Evolutionary conservation across 1,140 invertebrate genomes (phyloP).

Genomic region (Nasonia giraulti): DNA sequence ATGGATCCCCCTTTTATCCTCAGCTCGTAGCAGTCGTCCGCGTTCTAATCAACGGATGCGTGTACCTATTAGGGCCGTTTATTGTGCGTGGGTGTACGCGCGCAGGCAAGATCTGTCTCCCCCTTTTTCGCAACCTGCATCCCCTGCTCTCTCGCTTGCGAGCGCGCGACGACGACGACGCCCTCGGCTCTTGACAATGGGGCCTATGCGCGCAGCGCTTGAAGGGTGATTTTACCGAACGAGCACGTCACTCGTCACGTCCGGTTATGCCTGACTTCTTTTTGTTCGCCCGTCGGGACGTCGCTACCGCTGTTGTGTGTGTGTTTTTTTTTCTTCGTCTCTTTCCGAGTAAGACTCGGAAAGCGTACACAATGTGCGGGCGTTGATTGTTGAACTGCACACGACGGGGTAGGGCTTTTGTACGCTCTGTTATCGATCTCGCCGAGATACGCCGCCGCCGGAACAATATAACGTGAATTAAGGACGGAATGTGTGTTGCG

Average conservation of each 20-base stretch:
- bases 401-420: not conserved
- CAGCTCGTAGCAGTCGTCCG: not conserved
- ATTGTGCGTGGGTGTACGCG: conserved; percentile 71
- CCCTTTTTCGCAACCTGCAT: conserved; percentile 22
- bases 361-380: conserved; percentile 6
- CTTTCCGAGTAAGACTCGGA: not conserved
- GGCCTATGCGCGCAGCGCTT: conserved; percentile 52
- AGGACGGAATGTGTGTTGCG: not conserved
- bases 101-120: conserved; percentile 51
- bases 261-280: conserved; percentile 64
- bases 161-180: not conserved
- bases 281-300: conserved; percentile 52
- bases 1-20: conserved; percentile 6
- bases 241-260: conserved; percentile 69
- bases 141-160: not conserved
- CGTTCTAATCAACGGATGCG: conserved; percentile 72
- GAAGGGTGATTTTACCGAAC: conserved; percentile 60
- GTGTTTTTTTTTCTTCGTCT: not conserved
- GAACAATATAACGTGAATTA: not conserved
- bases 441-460: not conserved
- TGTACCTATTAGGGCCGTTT: conserved; percentile 71
- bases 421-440: conserved; percentile 1
- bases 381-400: conserved; percentile 11
- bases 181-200: conserved; percentile 49
- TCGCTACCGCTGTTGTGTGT: not conserved